A percentile compares a stretch with the other conserved stretches of the same genome.
phyloP scores from a whole-genome alignment of 2,797 vertebrate species.

The Clarias pachynema region DNA sequence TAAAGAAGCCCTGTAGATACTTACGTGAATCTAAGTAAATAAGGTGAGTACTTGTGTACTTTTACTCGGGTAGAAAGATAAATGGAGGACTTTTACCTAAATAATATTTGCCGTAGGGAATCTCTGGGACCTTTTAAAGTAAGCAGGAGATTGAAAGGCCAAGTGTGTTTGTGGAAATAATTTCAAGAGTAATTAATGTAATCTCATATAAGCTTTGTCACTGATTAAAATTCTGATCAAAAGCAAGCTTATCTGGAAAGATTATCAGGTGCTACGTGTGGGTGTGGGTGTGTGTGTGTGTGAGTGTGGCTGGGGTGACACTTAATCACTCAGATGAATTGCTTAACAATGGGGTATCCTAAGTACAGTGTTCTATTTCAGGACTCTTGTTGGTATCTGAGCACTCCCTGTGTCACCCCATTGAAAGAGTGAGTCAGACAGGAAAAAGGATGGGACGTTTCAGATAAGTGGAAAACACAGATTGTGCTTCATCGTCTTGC shows the following conservation, averaged over 20 bases:
- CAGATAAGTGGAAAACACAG: background rate
- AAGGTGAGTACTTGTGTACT: too few species aligned
- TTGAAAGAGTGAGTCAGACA: constrained; percentile 29
- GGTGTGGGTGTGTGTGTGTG: background rate
- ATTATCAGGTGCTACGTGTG: background rate
- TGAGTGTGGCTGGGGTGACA: background rate
- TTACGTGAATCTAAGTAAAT: too few species aligned
- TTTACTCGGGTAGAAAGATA: too few species aligned
- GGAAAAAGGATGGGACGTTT: constrained; percentile 16
- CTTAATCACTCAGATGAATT: constrained; percentile 43
- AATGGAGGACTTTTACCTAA: too few species aligned
- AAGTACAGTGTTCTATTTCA: constrained; percentile 35
- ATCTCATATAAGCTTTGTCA: background rate
- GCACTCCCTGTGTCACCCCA: background rate
- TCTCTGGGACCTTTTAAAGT: too few species aligned
- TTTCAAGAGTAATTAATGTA: background rate
- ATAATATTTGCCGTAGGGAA: too few species aligned
- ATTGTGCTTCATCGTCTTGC: background rate
- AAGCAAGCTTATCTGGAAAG: background rate
- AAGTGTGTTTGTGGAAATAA: too few species aligned
- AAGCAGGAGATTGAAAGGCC: too few species aligned
- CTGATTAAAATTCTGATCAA: background rate
- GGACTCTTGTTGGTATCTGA: constrained; percentile 12
- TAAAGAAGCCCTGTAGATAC: too few species aligned
- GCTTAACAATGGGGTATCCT: constrained; percentile 19